Percentiles rank a stretch among this genome's conserved stretches.
Evolutionary conservation across 2,113 vertebrate species (phyloP).

Genomic region (Chaetops frenatus): DNA sequence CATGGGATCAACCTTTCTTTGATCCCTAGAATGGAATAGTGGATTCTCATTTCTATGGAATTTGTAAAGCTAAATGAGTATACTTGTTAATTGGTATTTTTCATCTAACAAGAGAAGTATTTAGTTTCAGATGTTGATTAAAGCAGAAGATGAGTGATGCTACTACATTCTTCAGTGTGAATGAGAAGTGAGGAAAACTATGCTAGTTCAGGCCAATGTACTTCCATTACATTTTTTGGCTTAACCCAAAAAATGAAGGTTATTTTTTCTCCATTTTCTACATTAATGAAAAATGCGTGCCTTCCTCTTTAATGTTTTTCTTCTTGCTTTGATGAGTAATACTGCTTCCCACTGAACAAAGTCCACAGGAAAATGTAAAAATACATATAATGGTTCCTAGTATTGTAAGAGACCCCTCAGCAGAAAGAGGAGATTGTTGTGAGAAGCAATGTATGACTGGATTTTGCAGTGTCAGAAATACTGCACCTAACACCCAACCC

Average conservation of each 20-base stretch:
- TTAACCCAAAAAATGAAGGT: not conserved
- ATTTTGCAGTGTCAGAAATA: not conserved
- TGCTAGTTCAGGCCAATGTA: not conserved
- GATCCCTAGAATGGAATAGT: not conserved
- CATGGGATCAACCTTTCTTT: not conserved
- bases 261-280: not conserved
- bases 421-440: not conserved
- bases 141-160: not conserved
- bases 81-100: not conserved
- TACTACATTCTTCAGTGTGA: not conserved
- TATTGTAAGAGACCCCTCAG: not conserved
- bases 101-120: not conserved
- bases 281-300: not conserved
- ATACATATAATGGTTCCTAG: not conserved
- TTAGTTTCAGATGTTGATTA: not conserved
- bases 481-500: not conserved
- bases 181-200: not conserved
- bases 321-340: not conserved
- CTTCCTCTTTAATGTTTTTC: not conserved
- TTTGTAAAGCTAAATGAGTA: not conserved
- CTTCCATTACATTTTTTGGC: not conserved
- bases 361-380: not conserved
- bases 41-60: not conserved
- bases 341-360: not conserved
- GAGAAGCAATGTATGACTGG: not conserved